Evolutionary conservation across 2,113 vertebrate species (phyloP), one percentile per base, ranked within the genome.

Genomic region (Peromyscus polionotus): DNA sequence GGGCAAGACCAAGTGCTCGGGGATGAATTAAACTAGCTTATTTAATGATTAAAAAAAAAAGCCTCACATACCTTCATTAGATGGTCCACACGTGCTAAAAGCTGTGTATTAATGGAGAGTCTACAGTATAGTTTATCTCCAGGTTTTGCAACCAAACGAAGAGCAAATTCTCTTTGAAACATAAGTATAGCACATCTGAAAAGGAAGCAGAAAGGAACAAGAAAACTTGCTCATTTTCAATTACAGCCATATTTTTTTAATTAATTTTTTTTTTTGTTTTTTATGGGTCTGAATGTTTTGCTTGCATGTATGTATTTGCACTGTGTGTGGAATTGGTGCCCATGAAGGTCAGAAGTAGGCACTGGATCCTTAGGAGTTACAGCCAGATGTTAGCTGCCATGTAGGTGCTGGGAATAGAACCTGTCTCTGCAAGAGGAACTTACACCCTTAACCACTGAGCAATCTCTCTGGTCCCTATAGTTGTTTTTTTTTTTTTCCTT

Each of bases 161-260:
- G 99, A 36, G 99, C 99, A 98, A 99, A 99, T 97, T 99, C 99
- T 97, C 99, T 99, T 96, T 99, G 99, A 99, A 99, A 99, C 99
- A 99, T 99, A 98, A 99, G 99, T 98, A 99, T 98, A 20, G 99
- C 99, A 99, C 99, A 99, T 97, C 99, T 99, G 97, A 91, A 67
- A 98, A 57, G n/a, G 96, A 63, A 90, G n/a, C 8, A 86, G n/a
- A 90, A 92, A 51, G 16, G 88, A 59, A 36, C 86, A 86, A 42
- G 20, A 72, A 92, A 97, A 68, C 75, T 94, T 57, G 0, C 8
- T 76, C 16, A 95, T 19, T 87, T 90, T 79, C 26, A 93, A 90
- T 87, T 65, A 48, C 63, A 89, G 83, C 61, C 33, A 2, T 86
- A 83, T 54, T 80, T 94, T 68, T 84, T 63, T 42, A 39, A 13